Percentiles rank a stretch among this genome's conserved stretches.
Conservation (phyloP, 2,113 vertebrate genomes). For the Macrotus californicus region DNA sequence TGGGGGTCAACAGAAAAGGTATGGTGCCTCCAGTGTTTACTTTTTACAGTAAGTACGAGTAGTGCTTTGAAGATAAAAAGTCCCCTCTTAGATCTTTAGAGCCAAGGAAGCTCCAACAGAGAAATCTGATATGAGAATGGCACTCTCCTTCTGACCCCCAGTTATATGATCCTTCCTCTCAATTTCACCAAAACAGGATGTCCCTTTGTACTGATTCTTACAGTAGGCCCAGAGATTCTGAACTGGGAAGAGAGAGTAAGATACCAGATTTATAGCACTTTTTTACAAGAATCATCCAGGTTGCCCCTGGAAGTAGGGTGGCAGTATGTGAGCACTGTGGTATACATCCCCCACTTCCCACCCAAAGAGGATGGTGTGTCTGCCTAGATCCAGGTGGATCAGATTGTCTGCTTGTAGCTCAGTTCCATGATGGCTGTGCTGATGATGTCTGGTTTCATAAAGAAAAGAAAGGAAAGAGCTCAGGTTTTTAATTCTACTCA, state of each 20-base stretch:
- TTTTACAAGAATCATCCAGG: background rate
- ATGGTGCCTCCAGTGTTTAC: slow-evolving; percentile 49
- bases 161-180: background rate
- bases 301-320: background rate
- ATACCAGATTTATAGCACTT: background rate
- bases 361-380: background rate
- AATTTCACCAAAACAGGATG: background rate
- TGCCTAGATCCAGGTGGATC: background rate
- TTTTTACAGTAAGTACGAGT: slow-evolving; percentile 64
- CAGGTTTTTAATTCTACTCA: slow-evolving; percentile 37
- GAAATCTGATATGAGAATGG: background rate
- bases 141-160: background rate
- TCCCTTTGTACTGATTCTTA: background rate
- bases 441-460: background rate
- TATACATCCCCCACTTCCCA: background rate
- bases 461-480: background rate
- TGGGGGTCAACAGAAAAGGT: slow-evolving; percentile 59
- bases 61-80: slow-evolving; percentile 42
- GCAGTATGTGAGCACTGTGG: background rate
- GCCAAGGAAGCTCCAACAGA: background rate
- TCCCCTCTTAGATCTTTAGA: slow-evolving; percentile 26
- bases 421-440: fast-evolving
- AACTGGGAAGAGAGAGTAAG: background rate
- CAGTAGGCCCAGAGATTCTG: background rate
- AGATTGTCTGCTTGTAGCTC: background rate